A percentile compares a stretch with the other conserved stretches of the same genome.
Conservation (phyloP, 2,888 invertebrate genomes). For the Amphipyra tragopoginis region DNA sequence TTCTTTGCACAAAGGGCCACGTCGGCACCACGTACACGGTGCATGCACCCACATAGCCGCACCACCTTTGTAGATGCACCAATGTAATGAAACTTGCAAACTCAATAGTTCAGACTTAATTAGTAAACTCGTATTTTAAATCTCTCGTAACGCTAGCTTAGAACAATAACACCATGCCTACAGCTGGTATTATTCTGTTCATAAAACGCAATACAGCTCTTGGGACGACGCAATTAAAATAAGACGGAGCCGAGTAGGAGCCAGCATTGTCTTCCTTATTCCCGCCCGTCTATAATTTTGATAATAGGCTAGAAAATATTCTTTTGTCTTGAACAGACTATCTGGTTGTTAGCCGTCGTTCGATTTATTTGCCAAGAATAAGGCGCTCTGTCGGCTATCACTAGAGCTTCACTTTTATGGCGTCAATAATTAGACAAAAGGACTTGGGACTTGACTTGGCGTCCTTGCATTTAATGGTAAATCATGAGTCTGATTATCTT, state of each 20-base stretch:
- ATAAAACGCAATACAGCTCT: slow-evolving; percentile 80
- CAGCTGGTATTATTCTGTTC: slow-evolving; percentile 72
- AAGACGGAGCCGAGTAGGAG: slow-evolving; percentile 71
- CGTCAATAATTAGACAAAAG: slow-evolving; percentile 78
- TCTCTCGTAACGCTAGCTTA: slow-evolving; percentile 42
- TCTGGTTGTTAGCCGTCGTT: slow-evolving; percentile 79
- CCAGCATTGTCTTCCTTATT: slow-evolving; percentile 78
- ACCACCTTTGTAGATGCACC: slow-evolving; percentile 70
- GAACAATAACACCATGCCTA: slow-evolving; percentile 70
- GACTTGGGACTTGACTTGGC: slow-evolving; percentile 53
- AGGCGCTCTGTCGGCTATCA: slow-evolving; percentile 61
- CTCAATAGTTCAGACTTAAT: slow-evolving; percentile 57
- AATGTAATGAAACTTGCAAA: slow-evolving; percentile 51
- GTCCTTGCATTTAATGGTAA: slow-evolving; percentile 70
- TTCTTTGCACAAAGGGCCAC: slow-evolving; percentile 80
- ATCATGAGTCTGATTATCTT: slow-evolving; percentile 71
- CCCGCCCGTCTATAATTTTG: slow-evolving; percentile 85
- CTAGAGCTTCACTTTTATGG: slow-evolving; percentile 68
- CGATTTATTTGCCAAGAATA: slow-evolving; percentile 76
- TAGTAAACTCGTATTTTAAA: slow-evolving; percentile 51
- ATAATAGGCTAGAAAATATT: slow-evolving; percentile 89
- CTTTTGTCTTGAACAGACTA: slow-evolving; percentile 84
- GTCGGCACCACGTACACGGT: slow-evolving; percentile 70
- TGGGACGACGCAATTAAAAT: slow-evolving; percentile 83
- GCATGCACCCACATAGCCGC: slow-evolving; percentile 58